Base-by-base conservation (phyloP, 30 jellyfish, hydroid and myxozoan species). In the Phacellophora camtschatica region DNA sequence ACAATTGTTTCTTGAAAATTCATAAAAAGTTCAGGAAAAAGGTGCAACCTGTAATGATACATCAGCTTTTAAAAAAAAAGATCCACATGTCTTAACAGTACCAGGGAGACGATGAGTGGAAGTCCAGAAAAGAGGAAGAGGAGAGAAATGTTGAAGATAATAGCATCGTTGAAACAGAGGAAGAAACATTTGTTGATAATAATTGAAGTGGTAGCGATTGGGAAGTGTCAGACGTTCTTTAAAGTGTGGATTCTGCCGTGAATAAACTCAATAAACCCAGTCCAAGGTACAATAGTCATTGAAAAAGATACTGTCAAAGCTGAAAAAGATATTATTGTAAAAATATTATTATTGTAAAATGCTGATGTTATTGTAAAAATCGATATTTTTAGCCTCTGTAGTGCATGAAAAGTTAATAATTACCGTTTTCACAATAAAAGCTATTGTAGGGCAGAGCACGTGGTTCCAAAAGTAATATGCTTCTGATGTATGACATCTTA, bases 21-120 rank as follows among this genome's bases (percentile, higher is more conserved):
- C 56, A 10, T 22, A 43, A 43, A 43, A 43, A 43, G 56, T 10
- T 43, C 56, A 4, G 13, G 24, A 28, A 59, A 59, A 45, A 59
- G 1, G 43, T 23, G 30, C 25, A 25, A 59, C 13, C 22, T 1
- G 56, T 22, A 59, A 59, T n/a, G 49, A 49, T 22, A 28, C 49
- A 59, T 22, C 49, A 43, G 56, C 56, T n/a, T 10, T 10, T n/a
- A 59, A 49, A 9, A 15, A 15, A 59, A 3, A 45, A 59, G 19
- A 49, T 59, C 19, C 74, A 5, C 30, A 1, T 28, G 74, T 1
- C 10, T 30, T 59, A 22, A 0, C 74, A 59, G 48, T 59, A 59
- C 19, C 74, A 59, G 11, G 48, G 49, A n/a, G 74, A 59, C 74
- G 74, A 59, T 59, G 48, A 59, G 74, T 23, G n/a, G n/a, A n/a